These are phyloP conservation scores for Rotaria socialis DNA, from an alignment of 2,888 invertebrate species.

Conservation along the genomic window DNA sequence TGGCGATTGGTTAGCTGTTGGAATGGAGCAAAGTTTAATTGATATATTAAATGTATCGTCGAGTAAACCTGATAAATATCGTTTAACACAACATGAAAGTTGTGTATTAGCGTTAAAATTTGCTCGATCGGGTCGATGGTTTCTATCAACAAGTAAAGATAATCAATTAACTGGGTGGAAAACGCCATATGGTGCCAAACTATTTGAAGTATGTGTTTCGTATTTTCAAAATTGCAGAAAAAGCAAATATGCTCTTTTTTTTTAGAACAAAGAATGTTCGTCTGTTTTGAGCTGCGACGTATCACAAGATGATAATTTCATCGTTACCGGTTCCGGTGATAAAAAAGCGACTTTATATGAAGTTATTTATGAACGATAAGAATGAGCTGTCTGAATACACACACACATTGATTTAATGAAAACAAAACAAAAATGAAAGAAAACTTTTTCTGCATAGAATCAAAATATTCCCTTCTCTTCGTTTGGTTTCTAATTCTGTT, in stretches of 20 bases:
- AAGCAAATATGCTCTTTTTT: conserved; percentile 54
- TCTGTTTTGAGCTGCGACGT: conserved; percentile 94
- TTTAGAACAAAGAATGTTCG: conserved; percentile 80
- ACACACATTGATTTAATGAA: background rate
- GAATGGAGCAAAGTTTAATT: conserved; percentile 92
- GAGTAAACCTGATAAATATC: conserved; percentile 85
- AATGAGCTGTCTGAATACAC: conserved; percentile 20
- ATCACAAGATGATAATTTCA: conserved; percentile 89
- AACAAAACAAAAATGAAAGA: background rate
- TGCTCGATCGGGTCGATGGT: conserved; percentile 90
- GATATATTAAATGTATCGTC: conserved; percentile 69
- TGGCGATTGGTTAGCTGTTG: conserved; percentile 89
- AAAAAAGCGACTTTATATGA: conserved; percentile 93
- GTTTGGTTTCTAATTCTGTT: background rate
- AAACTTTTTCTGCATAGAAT: background rate
- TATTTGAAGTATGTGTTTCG: conserved; percentile 56
- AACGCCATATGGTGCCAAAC: conserved; percentile 86
- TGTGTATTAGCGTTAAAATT: conserved; percentile 88
- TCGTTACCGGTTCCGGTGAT: conserved; percentile 91
- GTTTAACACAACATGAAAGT: conserved; percentile 87
- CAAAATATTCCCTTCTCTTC: background rate
- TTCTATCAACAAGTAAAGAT: conserved; percentile 88
- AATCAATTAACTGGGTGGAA: conserved; percentile 89
- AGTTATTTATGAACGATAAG: conserved; percentile 64
- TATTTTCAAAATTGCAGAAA: background rate